phyloP scores from a whole-genome alignment of 2,797 vertebrate species.

The Clarias fuscus region DNA sequence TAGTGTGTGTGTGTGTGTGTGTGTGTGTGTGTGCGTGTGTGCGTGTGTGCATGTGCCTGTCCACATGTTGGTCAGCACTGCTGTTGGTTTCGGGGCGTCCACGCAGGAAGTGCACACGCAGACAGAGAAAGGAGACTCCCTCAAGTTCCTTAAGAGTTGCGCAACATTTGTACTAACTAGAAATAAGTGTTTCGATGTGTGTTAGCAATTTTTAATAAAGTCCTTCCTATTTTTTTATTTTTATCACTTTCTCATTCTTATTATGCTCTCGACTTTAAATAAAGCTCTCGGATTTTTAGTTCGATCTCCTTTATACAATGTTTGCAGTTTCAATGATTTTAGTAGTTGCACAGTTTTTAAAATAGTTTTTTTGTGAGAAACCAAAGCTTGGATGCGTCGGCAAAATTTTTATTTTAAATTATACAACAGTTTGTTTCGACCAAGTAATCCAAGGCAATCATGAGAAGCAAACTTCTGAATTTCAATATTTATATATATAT shows the following conservation, averaged over 20 bases:
- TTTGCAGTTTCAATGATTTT: too few relatives aligned
- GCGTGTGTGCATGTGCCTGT: background rate
- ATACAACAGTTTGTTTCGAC: too few relatives aligned
- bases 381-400: too few relatives aligned
- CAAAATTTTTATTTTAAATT: too few relatives aligned
- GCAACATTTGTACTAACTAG: background rate
- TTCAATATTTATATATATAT: too few relatives aligned
- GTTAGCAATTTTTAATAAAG: background rate
- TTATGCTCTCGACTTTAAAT: background rate
- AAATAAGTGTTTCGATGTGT: background rate
- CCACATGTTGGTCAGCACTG: background rate
- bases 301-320: background rate
- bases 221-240: conserved; percentile 14
- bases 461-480: too few relatives aligned
- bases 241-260: background rate
- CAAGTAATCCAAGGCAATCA: too few relatives aligned
- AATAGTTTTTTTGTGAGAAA: background rate
- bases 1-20: background rate
- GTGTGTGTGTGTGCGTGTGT: conserved; percentile 1
- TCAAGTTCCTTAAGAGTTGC: background rate
- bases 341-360: background rate
- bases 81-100: conserved; percentile 6
- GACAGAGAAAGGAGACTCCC: background rate
- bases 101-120: background rate
- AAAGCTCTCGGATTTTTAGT: background rate